Conservation (phyloP, 2,888 invertebrate genomes). For the Busseola fusca region DNA sequence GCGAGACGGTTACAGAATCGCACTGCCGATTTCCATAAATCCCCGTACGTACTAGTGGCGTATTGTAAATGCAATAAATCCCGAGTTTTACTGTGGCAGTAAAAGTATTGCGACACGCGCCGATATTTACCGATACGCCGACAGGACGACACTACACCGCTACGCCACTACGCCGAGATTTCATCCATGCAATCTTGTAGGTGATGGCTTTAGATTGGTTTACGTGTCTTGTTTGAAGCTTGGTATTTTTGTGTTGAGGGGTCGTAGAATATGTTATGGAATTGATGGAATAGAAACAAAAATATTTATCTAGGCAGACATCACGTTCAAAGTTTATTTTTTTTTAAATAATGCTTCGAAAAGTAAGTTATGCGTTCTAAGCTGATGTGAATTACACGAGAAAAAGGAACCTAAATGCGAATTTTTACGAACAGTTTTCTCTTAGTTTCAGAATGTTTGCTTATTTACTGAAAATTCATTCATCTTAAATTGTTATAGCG, state of each 20-base stretch:
- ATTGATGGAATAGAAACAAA: not conserved
- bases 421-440: not conserved
- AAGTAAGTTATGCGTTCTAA: not conserved
- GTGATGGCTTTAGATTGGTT: slow-evolving; percentile 33
- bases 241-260: slow-evolving; percentile 11
- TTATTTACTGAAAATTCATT: slow-evolving; percentile 2
- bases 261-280: slow-evolving; percentile 5
- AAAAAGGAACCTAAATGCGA: not conserved
- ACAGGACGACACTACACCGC: slow-evolving; percentile 22
- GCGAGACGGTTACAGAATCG: no score
- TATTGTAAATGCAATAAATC: slow-evolving; percentile 63
- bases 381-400: not conserved
- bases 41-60: slow-evolving; percentile 39
- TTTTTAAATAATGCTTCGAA: no score
- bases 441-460: not conserved
- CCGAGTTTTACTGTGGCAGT: slow-evolving; percentile 58
- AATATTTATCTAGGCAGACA: not conserved
- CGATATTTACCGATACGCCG: slow-evolving; percentile 50
- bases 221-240: slow-evolving; percentile 20
- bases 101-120: slow-evolving; percentile 62
- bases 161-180: slow-evolving; percentile 29
- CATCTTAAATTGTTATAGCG: slow-evolving; percentile 11
- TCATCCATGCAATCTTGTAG: slow-evolving; percentile 49
- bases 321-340: no score
- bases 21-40: slow-evolving; percentile 47